These are phyloP conservation scores for Teleogryllus occipitalis DNA, from an alignment of 1,140 invertebrate species.

Conservation along the genomic window DNA sequence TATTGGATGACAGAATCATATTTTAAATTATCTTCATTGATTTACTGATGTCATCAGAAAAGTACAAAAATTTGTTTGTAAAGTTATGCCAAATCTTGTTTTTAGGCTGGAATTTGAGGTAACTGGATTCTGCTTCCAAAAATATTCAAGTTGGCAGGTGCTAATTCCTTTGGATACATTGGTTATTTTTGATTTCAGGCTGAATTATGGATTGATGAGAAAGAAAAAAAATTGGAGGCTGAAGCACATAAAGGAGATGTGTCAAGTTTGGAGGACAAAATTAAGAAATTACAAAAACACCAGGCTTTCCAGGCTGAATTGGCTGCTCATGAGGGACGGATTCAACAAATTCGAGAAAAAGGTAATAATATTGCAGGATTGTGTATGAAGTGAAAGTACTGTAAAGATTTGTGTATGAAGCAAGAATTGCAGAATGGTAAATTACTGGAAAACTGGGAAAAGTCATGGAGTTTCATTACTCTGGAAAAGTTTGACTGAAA, in stretches of 20 bases:
- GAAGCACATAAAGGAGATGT: conserved; percentile 60
- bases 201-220: conserved; percentile 88
- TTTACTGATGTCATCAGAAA: too few relatives aligned
- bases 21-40: too few relatives aligned
- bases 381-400: background rate
- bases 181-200: conserved; percentile 41
- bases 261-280: conserved; percentile 72
- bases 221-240: conserved; percentile 76
- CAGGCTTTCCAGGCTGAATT: conserved; percentile 96
- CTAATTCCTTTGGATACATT: background rate
- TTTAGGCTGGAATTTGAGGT: background rate
- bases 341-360: conserved; percentile 68
- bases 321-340: conserved; percentile 75
- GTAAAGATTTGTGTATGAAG: background rate
- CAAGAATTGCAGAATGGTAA: background rate
- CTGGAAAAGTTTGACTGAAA: too few relatives aligned
- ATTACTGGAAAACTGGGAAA: too few relatives aligned
- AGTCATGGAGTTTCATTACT: too few relatives aligned
- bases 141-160: background rate
- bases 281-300: conserved; percentile 95
- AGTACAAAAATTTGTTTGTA: too few relatives aligned
- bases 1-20: too few relatives aligned
- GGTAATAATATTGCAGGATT: conserved; percentile 34
- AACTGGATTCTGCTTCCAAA: background rate
- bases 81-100: background rate